Conservation (phyloP, 2,888 invertebrate species). For the Scaptomyza reducta region DNA sequence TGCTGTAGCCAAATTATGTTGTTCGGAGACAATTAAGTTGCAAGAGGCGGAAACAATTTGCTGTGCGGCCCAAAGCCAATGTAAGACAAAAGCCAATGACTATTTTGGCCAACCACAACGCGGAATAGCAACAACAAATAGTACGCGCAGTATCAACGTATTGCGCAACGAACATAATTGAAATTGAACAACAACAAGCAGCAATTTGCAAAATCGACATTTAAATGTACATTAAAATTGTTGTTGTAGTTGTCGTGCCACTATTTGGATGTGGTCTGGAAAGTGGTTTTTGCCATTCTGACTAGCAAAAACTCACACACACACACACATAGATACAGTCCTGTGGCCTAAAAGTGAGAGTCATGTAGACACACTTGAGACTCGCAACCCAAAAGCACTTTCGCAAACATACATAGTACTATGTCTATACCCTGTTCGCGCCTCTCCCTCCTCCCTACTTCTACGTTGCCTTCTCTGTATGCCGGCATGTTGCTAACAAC, state of each 20-base stretch:
- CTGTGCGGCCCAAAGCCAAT: conserved; percentile 37
- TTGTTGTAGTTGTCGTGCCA: conserved; percentile 40
- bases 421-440: neutral
- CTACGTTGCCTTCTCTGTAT: neutral
- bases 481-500: conserved; percentile 65
- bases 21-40: conserved; percentile 71
- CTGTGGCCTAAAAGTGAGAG: conserved; percentile 68
- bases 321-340: conserved; percentile 28
- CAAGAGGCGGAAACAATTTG: conserved; percentile 78
- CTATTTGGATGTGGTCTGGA: conserved; percentile 36
- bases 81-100: conserved; percentile 65
- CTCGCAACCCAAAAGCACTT: conserved; percentile 66
- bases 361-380: conserved; percentile 77
- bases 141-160: conserved; percentile 75
- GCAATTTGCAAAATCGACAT: conserved; percentile 77
- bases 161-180: conserved; percentile 73
- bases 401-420: conserved; percentile 50
- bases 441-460: neutral
- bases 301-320: conserved; percentile 23
- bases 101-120: conserved; percentile 49
- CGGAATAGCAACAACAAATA: conserved; percentile 28
- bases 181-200: conserved; percentile 61
- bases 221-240: conserved; percentile 73
- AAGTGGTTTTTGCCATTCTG: conserved; percentile 58
- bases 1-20: conserved; percentile 69